Percentiles rank a stretch among this genome's conserved stretches.
Conservation (phyloP, 2,797 vertebrate genomes). For the Tamandua tetradactyla region DNA sequence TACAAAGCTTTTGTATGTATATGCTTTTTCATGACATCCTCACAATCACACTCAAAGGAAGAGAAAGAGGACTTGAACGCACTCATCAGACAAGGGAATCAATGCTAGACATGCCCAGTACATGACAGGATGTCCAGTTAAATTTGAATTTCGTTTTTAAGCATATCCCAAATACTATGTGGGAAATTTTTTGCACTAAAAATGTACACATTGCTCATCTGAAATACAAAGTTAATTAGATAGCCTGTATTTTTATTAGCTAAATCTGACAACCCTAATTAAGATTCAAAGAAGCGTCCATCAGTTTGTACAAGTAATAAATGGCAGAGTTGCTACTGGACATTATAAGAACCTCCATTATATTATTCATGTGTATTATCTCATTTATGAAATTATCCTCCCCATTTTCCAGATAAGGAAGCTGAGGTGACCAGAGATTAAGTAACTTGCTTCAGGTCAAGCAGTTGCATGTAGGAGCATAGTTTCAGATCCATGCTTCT, state of each 20-base stretch:
- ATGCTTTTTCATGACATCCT: background rate
- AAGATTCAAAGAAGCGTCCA: background rate
- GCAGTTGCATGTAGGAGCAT: rapidly evolving
- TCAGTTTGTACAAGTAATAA: background rate
- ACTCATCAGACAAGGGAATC: background rate
- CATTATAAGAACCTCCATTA: background rate
- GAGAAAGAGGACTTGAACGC: background rate
- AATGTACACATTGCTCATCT: background rate
- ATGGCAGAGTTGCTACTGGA: background rate
- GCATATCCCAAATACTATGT: background rate
- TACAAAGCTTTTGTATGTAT: background rate
- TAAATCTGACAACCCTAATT: background rate
- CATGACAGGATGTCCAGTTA: background rate
- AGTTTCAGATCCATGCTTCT: no score
- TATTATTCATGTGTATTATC: background rate
- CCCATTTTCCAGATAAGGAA: background rate
- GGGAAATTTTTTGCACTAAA: background rate
- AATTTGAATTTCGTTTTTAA: background rate
- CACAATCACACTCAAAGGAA: background rate
- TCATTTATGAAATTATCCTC: background rate
- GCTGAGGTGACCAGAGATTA: background rate
- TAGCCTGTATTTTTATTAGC: background rate
- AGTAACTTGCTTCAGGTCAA: background rate
- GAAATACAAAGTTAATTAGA: background rate
- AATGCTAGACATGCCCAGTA: background rate